Evolutionary conservation across 2,113 vertebrate genomes (phyloP), one percentile per base, ranked within the genome.

Genomic region (Pungitius pungitius): DNA sequence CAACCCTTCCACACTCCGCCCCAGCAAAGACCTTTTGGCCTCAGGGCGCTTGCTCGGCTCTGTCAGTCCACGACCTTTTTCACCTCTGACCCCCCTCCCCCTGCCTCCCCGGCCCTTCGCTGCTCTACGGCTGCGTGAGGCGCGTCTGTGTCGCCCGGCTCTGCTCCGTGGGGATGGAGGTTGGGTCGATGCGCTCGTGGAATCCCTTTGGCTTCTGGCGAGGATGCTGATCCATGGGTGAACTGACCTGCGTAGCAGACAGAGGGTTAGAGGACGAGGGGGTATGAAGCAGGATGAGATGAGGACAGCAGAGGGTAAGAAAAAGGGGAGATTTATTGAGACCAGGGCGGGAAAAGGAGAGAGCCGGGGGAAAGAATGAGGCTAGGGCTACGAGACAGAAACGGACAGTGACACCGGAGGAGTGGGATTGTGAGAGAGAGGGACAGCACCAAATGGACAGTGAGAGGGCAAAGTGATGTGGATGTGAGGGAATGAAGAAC

Each of bases 161-260:
- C 78, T 20, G 7, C 70, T 78, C 24, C 13, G 65, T 7, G 11
- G 75, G 64, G 81, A 79, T 49, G 59, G 73, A 58, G 57, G 9
- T 49, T 5, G 37, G 75, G 61, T 81, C 56, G 63, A 73, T 71
- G 71, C 22, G 42, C 64, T 81, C 69, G 67, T 78, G 72, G 83
- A 76, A 76, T 84, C 78, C 69, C 68, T 51, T 30, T 51, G 68
- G 72, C 57, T 51, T 65, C 80, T 42, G 54, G 30, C 15, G 20
- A 51, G 60, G 81, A 59, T 11, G 39, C 62, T 62, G 83, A 84
- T 86, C 86, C 88, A 90, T 86, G 78, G 88, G 87, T 80, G 87
- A 90, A 81, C 51, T 64, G 62, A 58, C 80, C 91, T 93, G 84
- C 80, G 51, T 55, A 59, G 84, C 2, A 86, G 20, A 83, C 39